Evolutionary conservation across 1,140 invertebrate species (phyloP), one percentile per base, ranked within the genome.

Genomic region (Megathymus violae): DNA sequence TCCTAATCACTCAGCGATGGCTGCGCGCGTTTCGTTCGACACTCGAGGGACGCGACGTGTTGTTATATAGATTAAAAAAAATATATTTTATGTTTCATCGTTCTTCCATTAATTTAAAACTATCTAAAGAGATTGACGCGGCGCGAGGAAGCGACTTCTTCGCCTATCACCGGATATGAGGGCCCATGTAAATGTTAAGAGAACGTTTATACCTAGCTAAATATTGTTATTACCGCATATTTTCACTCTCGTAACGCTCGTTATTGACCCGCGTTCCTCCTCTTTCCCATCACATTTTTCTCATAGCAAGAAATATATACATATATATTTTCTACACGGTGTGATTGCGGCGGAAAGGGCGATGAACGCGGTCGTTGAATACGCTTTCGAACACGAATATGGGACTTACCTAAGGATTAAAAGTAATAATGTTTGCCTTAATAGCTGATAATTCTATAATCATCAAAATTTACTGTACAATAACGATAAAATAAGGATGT

Each of bases 41-140:
- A 5, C 19, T 22, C 19, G 27, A 31, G 27, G 4, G 27, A 31
- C 27, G 27, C 27, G 27, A 71, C 59, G 70, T 69, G 70, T 75
- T 78, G 78, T 81, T 78, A 76, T 71, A 74, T 79, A 73, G 63
- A 70, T 67, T 74, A 68, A 68, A 65, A 7, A 31, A 7, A 7
- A 31, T 31, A 62, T 80, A 78, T 76, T 60, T 80, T 85, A 81
- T 78, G 72, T 80, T 85, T 78, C 67, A 77, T 74, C 74, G 83
- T 85, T 88, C 84, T 87, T 88, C 84, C 84, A 84, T 85, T 87
- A 79, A 74, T 78, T 82, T 76, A 79, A 50, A 56, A 56, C 15
- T 43, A 76, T 74, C 67, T 71, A 71, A 60, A 66, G 64, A 66
- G 64, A 67, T 73, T 79, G 46, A 67, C 47, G 50, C 58, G 50